Evolutionary conservation across 2,797 vertebrate species (phyloP).

Genomic region (Characodon lateralis): DNA sequence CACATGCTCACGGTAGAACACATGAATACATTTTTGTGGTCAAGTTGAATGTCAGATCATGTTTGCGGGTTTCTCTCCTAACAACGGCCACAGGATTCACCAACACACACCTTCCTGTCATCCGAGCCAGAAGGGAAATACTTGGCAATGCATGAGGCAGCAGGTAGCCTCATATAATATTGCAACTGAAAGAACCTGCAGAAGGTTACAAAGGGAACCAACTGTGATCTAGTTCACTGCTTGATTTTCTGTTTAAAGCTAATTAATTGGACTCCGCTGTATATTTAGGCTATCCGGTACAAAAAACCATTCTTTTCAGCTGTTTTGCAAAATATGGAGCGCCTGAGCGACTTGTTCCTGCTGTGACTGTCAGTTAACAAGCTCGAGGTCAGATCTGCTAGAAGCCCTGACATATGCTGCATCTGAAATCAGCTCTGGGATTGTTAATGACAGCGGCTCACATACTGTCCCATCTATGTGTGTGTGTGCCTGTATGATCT

Average conservation of each 20-base stretch:
- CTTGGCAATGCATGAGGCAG: background rate
- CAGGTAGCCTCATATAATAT: background rate
- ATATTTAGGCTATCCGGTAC: no score
- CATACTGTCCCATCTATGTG: conserved; percentile 8
- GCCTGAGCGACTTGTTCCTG: no score
- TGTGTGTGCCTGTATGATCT: conserved; percentile 9
- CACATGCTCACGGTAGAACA: background rate
- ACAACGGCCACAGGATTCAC: conserved; percentile 1
- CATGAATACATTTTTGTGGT: background rate
- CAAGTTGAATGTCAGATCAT: conserved; percentile 10
- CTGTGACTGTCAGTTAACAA: conserved; percentile 40
- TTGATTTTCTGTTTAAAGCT: background rate
- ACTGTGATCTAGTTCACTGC: background rate
- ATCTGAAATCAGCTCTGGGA: conserved; percentile 28
- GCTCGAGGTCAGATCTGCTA: conserved; percentile 8
- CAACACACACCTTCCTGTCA: background rate
- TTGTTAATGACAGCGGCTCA: conserved; percentile 2
- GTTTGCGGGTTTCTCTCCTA: background rate
- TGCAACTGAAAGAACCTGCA: background rate
- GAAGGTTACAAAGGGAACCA: background rate
- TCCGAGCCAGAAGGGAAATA: background rate
- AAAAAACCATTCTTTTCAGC: background rate
- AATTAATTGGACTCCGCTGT: background rate
- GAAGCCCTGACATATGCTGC: conserved; percentile 27
- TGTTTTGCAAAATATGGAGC: background rate